These are phyloP conservation scores for Oncorhynchus nerka DNA, from an alignment of 2,113 vertebrate genomes.

Conservation along the genomic window DNA sequence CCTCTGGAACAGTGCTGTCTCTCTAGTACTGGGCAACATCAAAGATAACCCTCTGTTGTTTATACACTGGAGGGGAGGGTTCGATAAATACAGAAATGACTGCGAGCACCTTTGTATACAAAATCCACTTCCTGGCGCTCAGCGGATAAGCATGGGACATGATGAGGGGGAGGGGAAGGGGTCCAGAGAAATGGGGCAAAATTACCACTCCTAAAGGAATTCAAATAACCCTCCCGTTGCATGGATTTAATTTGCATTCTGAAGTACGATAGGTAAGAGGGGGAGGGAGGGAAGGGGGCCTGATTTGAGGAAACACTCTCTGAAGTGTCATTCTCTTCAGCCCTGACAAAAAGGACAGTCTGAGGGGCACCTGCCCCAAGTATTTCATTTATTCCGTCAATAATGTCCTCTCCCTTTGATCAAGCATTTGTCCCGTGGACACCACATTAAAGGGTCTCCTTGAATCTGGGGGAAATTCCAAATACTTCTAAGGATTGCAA, in stretches of 20 bases:
- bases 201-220: conserved; percentile 54
- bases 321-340: conserved; percentile 54
- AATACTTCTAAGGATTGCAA: conserved; percentile 62
- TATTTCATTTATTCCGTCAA: conserved; percentile 56
- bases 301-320: conserved; percentile 44
- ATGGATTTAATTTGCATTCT: conserved; percentile 61
- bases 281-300: conserved; percentile 3
- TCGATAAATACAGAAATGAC: conserved; percentile 54
- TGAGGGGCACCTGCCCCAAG: conserved; percentile 62
- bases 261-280: conserved; percentile 38
- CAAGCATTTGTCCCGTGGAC: conserved; percentile 64
- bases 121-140: conserved; percentile 37
- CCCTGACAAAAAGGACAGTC: conserved; percentile 58
- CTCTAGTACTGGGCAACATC: conserved; percentile 68
- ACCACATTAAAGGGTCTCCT: conserved; percentile 65
- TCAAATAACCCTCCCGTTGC: conserved; percentile 39
- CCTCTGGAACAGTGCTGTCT: background rate
- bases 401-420: conserved; percentile 66
- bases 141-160: conserved; percentile 24
- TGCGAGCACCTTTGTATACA: conserved; percentile 58
- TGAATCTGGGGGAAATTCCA: conserved; percentile 55
- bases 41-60: conserved; percentile 52
- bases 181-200: conserved; percentile 11
- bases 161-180: background rate
- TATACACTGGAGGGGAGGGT: conserved; percentile 22